phyloP scores from a whole-genome alignment of 2,113 vertebrate genomes.

The Polypterus senegalus region DNA sequence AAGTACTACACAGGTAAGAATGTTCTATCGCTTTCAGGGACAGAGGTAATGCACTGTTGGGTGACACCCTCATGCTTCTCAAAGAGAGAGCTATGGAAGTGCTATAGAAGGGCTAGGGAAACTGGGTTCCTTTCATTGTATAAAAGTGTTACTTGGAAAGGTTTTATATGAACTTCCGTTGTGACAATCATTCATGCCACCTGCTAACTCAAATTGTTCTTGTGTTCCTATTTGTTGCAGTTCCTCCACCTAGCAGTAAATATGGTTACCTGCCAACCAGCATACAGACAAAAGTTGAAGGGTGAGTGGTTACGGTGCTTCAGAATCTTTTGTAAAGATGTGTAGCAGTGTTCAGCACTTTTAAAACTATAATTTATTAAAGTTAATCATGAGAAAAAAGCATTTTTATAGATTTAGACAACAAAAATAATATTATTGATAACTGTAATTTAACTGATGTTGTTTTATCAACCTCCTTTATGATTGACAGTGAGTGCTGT shows the following conservation, averaged over 20 bases:
- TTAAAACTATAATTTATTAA: too few relatives aligned
- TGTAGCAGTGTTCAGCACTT: too few relatives aligned
- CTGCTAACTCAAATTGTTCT: background rate
- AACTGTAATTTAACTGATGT: too few relatives aligned
- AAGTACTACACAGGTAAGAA: conserved; percentile 76
- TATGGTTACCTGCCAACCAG: conserved; percentile 36
- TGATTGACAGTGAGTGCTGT: too few relatives aligned
- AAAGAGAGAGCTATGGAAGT: background rate
- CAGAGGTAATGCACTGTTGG: too few relatives aligned
- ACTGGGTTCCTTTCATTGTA: background rate
- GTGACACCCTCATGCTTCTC: background rate
- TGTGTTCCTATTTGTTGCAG: conserved; percentile 20
- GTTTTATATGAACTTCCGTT: background rate
- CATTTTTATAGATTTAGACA: too few relatives aligned
- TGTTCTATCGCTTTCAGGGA: background rate
- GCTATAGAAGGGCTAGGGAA: background rate
- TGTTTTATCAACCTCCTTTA: too few relatives aligned
- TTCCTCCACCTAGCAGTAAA: background rate
- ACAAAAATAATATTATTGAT: too few relatives aligned
- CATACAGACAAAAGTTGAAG: conserved; percentile 36
- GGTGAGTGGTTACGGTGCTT: conserved; percentile 22
- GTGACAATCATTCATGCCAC: background rate
- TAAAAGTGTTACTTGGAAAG: background rate
- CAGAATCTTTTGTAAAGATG: too few relatives aligned
- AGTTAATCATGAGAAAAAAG: too few relatives aligned